Percentiles rank a stretch among this genome's conserved stretches.
phyloP scores from a whole-genome alignment of 2,797 vertebrate species.

The Coregonus ussuriensis region DNA sequence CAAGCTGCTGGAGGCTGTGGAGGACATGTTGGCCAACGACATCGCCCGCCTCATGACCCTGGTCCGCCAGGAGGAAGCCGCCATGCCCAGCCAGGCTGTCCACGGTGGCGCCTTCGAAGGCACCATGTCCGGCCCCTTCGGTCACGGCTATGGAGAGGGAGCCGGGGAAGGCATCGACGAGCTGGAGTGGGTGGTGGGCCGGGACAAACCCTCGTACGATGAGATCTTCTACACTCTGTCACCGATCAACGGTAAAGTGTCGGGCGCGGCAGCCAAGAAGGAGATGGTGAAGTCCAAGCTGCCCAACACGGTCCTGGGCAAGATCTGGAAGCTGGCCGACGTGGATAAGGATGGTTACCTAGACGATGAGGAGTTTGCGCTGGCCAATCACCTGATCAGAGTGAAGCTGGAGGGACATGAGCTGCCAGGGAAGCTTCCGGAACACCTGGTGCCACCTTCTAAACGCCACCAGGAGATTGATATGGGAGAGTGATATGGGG shows the following conservation, averaged over 20 bases:
- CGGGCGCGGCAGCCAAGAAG: conserved; percentile 78
- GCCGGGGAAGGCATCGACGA: conserved; percentile 82
- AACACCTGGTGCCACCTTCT: conserved; percentile 86
- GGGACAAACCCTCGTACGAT: conserved; percentile 81
- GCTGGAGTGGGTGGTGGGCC: conserved; percentile 79
- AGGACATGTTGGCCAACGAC: conserved; percentile 81
- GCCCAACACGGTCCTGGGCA: conserved; percentile 90
- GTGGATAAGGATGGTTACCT: conserved; percentile 89
- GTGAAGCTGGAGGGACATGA: conserved; percentile 93
- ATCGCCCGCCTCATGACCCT: conserved; percentile 80
- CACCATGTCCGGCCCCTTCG: conserved; percentile 80
- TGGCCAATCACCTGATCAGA: conserved; percentile 93
- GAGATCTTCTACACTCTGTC: conserved; percentile 84
- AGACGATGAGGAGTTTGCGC: conserved; percentile 90
- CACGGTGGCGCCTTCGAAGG: conserved; percentile 82
- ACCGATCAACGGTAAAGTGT: conserved; percentile 80
- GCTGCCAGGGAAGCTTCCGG: conserved; percentile 81
- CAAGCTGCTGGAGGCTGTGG: conserved; percentile 77
- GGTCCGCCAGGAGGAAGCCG: conserved; percentile 80
- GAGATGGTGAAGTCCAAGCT: conserved; percentile 86
- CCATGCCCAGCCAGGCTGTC: conserved; percentile 75
- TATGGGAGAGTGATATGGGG: conserved; percentile 33
- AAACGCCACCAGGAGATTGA: conserved; percentile 71
- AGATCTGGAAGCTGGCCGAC: conserved; percentile 93
- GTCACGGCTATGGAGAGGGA: conserved; percentile 82